Conservation (phyloP, 2,113 vertebrate species). For the Tachysurus vachellii region DNA sequence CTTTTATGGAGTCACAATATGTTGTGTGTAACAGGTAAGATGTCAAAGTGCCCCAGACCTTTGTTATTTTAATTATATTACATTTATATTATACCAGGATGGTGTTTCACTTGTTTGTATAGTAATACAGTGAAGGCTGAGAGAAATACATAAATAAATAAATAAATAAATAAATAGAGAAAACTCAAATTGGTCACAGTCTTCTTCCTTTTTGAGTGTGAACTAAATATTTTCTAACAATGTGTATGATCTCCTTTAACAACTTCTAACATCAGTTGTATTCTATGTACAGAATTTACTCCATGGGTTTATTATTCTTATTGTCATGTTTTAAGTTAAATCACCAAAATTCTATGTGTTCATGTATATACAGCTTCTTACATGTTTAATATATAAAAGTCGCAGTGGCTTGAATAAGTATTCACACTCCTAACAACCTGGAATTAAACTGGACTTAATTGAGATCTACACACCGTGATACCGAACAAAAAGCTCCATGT, state of each 20-base stretch:
- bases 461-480: background rate
- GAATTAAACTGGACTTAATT: background rate
- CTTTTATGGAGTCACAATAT: slow-evolving; percentile 7
- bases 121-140: background rate
- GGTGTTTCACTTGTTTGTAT: background rate
- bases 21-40: slow-evolving; percentile 41
- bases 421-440: background rate
- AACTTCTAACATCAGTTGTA: background rate
- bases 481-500: no score
- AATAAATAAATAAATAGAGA: background rate
- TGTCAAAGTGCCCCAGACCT: background rate
- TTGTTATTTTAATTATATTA: background rate
- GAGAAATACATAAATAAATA: no score
- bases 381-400: background rate
- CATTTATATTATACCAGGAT: background rate
- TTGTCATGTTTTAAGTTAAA: no score
- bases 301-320: background rate
- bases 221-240: background rate
- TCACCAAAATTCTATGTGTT: no score
- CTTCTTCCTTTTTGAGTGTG: background rate
- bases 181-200: background rate
- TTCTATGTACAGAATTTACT: background rate
- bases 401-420: background rate
- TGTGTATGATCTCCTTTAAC: background rate
- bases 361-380: no score